Percentiles rank a stretch among this genome's conserved stretches.
phyloP scores from a whole-genome alignment of 2,888 invertebrate genomes.

The Agriopis marginaria region DNA sequence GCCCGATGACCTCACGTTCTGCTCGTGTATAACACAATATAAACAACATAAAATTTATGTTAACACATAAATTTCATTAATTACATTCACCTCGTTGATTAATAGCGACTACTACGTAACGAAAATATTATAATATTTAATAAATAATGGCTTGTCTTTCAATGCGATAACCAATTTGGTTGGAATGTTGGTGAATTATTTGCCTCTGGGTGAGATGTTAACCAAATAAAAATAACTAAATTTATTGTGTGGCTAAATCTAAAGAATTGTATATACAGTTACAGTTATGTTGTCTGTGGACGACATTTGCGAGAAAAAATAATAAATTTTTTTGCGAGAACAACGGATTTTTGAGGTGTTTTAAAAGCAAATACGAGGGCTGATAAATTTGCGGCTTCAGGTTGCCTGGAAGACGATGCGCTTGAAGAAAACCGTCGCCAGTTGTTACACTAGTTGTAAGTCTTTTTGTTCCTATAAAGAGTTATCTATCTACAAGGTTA shows the following conservation, averaged over 20 bases:
- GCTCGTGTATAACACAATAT: conserved; percentile 63
- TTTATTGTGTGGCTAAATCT: neutral
- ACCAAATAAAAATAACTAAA: conserved; percentile 5
- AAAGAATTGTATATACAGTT: neutral
- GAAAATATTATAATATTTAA: conserved; percentile 69
- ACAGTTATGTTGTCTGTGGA: too few species aligned
- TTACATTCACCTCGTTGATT: conserved; percentile 75
- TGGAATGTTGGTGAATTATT: neutral
- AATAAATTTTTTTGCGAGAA: too few species aligned
- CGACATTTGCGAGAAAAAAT: too few species aligned
- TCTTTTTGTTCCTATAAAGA: too few species aligned
- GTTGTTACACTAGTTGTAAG: too few species aligned
- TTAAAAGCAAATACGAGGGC: too few species aligned
- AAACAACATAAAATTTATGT: conserved; percentile 72
- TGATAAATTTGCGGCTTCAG: too few species aligned
- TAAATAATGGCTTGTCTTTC: conserved; percentile 62
- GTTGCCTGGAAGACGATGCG: too few species aligned
- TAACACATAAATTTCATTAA: conserved; percentile 80
- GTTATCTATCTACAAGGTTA: too few species aligned
- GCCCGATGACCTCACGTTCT: conserved; percentile 61
- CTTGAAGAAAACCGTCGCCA: too few species aligned
- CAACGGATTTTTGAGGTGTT: too few species aligned
- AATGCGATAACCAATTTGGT: conserved; percentile 36
- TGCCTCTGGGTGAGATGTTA: conserved; percentile 4
- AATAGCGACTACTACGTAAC: conserved; percentile 70